Evolutionary conservation across 1,140 invertebrate species (phyloP).

Genomic region (Helicoverpa armigera): DNA sequence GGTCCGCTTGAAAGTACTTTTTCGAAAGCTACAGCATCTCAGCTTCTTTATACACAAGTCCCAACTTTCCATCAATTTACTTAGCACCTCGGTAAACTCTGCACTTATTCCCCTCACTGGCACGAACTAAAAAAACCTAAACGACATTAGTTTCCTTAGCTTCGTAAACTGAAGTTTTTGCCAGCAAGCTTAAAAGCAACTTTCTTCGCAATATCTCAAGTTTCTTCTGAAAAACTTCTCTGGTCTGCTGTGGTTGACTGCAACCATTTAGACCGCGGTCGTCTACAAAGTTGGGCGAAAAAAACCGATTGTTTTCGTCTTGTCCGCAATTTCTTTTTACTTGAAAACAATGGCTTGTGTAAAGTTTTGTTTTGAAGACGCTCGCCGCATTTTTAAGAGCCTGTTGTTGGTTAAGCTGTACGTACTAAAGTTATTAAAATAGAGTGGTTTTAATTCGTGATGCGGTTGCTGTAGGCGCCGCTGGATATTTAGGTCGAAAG

Average conservation of each 20-base stretch:
- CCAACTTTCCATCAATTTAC: constrained; percentile 5
- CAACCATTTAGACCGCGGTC: constrained; percentile 7
- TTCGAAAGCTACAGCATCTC: neutral
- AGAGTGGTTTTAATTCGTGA: constrained; percentile 6
- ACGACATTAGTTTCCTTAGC: constrained; percentile 7
- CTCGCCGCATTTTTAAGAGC: neutral
- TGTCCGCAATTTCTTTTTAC: constrained; percentile 23
- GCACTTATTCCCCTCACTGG: neutral
- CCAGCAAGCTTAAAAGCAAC: neutral
- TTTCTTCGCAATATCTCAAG: constrained; percentile 17
- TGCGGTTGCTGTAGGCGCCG: neutral
- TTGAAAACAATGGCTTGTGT: constrained; percentile 19
- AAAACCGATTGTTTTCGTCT: constrained; percentile 21
- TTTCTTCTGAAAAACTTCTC: neutral
- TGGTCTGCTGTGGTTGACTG: constrained; percentile 23
- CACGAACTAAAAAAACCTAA: constrained; percentile 1
- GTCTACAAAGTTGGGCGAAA: constrained; percentile 18
- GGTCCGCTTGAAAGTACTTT: no score
- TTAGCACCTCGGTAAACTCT: neutral
- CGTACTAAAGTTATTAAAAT: constrained; percentile 28
- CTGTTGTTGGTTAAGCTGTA: neutral
- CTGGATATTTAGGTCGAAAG: neutral
- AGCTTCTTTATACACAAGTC: neutral
- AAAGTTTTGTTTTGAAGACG: constrained; percentile 18
- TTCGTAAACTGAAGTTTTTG: constrained; percentile 18